phyloP scores from a whole-genome alignment of 1,140 invertebrate genomes.

The Zaprionus kolodkinae region DNA sequence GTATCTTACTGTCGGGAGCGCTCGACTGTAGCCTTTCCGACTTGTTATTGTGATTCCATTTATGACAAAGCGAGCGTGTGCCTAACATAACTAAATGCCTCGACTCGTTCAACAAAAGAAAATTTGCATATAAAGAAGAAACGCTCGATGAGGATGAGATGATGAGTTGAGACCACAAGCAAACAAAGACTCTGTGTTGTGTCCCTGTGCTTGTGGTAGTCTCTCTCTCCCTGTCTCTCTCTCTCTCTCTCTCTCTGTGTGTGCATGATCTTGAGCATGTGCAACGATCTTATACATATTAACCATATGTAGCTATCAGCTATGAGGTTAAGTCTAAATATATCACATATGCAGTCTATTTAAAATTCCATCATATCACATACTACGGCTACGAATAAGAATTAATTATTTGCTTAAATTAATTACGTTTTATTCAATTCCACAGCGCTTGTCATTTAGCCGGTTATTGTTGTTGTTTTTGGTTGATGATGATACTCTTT shows the following conservation, averaged over 20 bases:
- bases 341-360: slow-evolving; percentile 14
- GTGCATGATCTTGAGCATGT: slow-evolving; percentile 4
- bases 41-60: slow-evolving; percentile 19
- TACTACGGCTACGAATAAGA: slow-evolving; percentile 16
- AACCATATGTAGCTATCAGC: background rate
- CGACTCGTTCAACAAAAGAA: slow-evolving; percentile 38
- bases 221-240: background rate
- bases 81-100: slow-evolving; percentile 44
- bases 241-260: background rate
- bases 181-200: slow-evolving; percentile 21
- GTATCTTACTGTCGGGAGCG: no score
- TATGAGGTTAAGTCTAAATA: slow-evolving; percentile 5
- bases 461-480: slow-evolving; percentile 53
- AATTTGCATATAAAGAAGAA: slow-evolving; percentile 51
- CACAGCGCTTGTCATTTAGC: slow-evolving; percentile 72
- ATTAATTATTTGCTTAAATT: slow-evolving; percentile 39
- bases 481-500: slow-evolving; percentile 37
- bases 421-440: slow-evolving; percentile 49
- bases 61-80: slow-evolving; percentile 54
- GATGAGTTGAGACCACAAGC: slow-evolving; percentile 14
- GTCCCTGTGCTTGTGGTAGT: no score
- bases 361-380: slow-evolving; percentile 22
- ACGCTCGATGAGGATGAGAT: background rate
- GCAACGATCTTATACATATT: background rate
- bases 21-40: no score